Conservation (phyloP, 2,888 invertebrate genomes). For the Drosophila suboccidentalis region DNA sequence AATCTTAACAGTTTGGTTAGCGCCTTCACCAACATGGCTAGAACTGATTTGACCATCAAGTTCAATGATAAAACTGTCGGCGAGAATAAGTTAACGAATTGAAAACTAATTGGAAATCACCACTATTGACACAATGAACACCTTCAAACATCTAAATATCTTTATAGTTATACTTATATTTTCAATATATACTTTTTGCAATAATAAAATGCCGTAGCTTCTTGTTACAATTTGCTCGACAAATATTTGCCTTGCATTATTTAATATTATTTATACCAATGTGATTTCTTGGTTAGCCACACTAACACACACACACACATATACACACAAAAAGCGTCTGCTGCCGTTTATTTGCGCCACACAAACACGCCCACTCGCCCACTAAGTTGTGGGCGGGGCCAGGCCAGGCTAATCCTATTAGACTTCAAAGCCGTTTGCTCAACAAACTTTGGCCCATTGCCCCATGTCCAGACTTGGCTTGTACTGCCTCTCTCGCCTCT, state of each 20-base stretch:
- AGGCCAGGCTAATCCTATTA: conserved; percentile 73
- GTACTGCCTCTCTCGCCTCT: not conserved
- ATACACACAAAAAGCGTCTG: conserved; percentile 12
- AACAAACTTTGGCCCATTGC: conserved; percentile 69
- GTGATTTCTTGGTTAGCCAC: conserved; percentile 35
- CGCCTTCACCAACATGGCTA: conserved; percentile 90
- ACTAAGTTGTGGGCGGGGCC: conserved; percentile 31
- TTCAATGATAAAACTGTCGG: conserved; percentile 84
- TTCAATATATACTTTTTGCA: conserved; percentile 14
- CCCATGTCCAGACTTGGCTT: conserved; percentile 37
- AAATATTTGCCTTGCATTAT: conserved; percentile 69
- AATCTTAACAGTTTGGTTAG: conserved; percentile 89
- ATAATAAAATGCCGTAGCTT: conserved; percentile 32
- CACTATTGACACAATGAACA: conserved; percentile 18
- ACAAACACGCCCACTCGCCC: conserved; percentile 58
- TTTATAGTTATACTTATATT: conserved; percentile 2
- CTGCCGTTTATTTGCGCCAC: conserved; percentile 62
- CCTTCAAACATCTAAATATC: not conserved
- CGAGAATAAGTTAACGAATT: conserved; percentile 5
- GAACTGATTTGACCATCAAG: conserved; percentile 88
- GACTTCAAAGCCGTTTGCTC: conserved; percentile 77
- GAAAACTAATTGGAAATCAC: not conserved
- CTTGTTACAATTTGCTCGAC: conserved; percentile 41
- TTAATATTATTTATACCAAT: conserved; percentile 63
- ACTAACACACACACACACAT: conserved; percentile 20